Evolutionary conservation across 1,140 invertebrate species (phyloP), one percentile per base, ranked within the genome.

Genomic region (Diachasmimorpha longicaudata): DNA sequence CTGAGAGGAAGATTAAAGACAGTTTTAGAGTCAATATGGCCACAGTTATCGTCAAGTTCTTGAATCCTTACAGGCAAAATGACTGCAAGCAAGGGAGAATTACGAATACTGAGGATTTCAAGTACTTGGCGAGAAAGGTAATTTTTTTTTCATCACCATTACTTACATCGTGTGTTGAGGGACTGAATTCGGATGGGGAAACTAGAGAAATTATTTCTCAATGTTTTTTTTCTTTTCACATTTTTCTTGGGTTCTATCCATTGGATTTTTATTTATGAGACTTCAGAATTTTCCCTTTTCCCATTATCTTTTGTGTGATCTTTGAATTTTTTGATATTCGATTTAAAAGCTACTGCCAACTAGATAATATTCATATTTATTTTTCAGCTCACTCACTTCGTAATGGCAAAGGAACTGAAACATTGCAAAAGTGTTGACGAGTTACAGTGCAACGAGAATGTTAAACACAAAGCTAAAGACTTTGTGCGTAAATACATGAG

Each of bases 401-500:
- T 99, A n/a, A 94, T 98, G 91, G 92, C 96, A 63, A 99, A 99
- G 90, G 97, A 99, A 87, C 87, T 98, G 83, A 97, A 97, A 83
- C 96, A 98, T 83, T 97, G 96, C 82, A 93, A 94, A 72, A 93
- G 93, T 71, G 94, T 96, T 0, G 96, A 97, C 81, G 95, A 97
- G 79, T 85, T 98, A 39, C 92, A 95, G 78, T 96, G 97, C 79
- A 97, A 96, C 77, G 96, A 98, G 73, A 97, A 95, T 77, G 97
- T 99, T 0, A 96, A 95, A 79, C 92, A 94, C 76, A 99, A 99
- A 90, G 96, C 97, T 1, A 95, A 95, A 86, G 97, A 98, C 86
- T 99, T 96, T 88, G 95, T 99, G 21, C 93, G 93, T 79, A 98
- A 98, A 85, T 99, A 99, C 86, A 99, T 99, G 97, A 92, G 92